phyloP scores from a whole-genome alignment of 2,888 invertebrate species.

The Blastobasis adustella region DNA sequence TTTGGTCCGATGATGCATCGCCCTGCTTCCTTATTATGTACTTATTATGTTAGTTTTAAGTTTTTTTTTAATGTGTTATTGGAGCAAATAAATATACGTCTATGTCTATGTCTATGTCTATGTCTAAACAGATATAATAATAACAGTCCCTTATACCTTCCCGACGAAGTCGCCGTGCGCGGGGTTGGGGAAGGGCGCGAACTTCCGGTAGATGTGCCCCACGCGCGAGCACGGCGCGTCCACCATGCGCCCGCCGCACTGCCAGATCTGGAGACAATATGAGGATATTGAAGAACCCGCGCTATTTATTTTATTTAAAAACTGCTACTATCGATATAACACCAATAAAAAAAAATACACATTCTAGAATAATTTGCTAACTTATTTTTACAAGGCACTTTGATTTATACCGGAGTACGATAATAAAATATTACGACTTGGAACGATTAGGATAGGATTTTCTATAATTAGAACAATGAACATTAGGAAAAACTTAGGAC shows the following conservation, averaged over 20 bases:
- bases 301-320: neutral
- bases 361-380: neutral
- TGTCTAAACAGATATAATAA: no score
- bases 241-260: slow-evolving; percentile 94
- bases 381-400: neutral
- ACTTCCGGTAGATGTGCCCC: slow-evolving; percentile 92
- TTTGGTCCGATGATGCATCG: no score
- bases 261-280: slow-evolving; percentile 81
- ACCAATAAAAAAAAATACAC: neutral
- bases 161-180: slow-evolving; percentile 93
- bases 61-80: no score
- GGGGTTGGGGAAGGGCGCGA: slow-evolving; percentile 92
- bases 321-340: neutral
- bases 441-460: no score
- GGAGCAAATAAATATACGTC: no score
- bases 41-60: no score
- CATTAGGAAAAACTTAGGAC: no score
- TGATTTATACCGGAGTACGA: no score
- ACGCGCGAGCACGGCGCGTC: slow-evolving; percentile 96
- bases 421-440: no score
- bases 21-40: no score
- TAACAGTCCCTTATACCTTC: slow-evolving; percentile 47
- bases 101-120: no score
- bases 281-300: neutral
- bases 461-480: no score